Evolutionary conservation across 2,113 vertebrate species (phyloP), one percentile per base, ranked within the genome.

Genomic region (Phyllopteryx taeniolatus): DNA sequence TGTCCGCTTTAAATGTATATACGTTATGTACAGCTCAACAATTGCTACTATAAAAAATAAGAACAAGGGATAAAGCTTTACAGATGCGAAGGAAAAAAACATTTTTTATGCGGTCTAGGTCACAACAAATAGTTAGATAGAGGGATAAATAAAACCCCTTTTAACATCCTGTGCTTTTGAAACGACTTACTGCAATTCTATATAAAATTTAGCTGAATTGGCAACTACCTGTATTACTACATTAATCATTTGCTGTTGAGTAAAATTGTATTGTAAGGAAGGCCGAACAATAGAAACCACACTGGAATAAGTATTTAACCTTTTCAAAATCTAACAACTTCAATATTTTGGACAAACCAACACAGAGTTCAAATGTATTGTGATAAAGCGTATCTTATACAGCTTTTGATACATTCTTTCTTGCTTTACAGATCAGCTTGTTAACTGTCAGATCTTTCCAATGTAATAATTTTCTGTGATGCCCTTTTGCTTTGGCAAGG

Each of bases 11-110:
- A 69, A 51, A 47, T 42, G 47, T 72, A 47, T 15, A 56, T 77
- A 68, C 75, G 46, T 71, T 57, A 27, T 43, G 4, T 12, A 39
- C 19, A 22, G n/a, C 65, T 83, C 57, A 60, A 79, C 51, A 72
- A 75, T 74, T 68, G 39, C 71, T 76, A 68, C 19, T 43, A 22
- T 67, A 43, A 35, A n/a, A 53, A 27, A 22, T 4, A 19, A 44
- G 47, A 72, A 83, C 49, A 79, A 27, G 8, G 46, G 44, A 68
- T 69, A 84, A 81, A 65, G 72, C 66, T 70, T 75, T 64, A 71
- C 53, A 63, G 76, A 67, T 12, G 43, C 19, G 5, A 20, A 22
- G 5, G 39, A 14, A 14, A 11, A 44, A 66, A 74, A 54, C 15
- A 66, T 0, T 73, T 19, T 44, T 35, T 68, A 59, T 62, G 10